These are phyloP conservation scores for Manacus vitellinus DNA, from an alignment of 2,113 vertebrate genomes.

Conservation along the genomic window DNA sequence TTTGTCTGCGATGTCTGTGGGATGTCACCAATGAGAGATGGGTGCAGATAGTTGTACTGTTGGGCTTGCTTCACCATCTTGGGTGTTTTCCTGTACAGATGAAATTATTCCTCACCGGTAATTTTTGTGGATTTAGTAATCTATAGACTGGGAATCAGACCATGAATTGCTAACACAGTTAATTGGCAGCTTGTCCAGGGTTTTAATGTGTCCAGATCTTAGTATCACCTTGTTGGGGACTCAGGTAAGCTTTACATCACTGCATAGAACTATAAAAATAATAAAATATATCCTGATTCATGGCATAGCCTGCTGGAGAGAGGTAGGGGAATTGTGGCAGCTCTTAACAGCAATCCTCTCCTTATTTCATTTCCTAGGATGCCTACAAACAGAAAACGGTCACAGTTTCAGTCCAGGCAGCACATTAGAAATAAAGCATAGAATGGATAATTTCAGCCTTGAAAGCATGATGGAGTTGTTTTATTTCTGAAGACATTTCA, in stretches of 20 bases:
- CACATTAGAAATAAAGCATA: neutral
- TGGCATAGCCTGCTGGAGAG: neutral
- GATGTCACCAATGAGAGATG: neutral
- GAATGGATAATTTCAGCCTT: conserved; percentile 16
- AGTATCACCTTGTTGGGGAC: neutral
- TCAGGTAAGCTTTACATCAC: neutral
- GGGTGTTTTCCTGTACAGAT: neutral
- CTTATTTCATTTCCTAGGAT: conserved; percentile 21
- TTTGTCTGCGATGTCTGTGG: neutral
- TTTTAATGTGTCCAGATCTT: neutral
- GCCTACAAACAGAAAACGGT: neutral
- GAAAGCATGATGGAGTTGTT: neutral
- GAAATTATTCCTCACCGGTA: neutral
- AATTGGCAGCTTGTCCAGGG: neutral
- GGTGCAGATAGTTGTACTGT: neutral
- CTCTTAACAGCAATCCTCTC: conserved; percentile 14
- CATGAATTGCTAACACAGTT: neutral
- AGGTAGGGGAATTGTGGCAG: conserved; percentile 28
- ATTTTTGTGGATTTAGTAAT: neutral
- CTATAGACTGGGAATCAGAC: neutral
- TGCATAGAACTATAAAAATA: conserved; percentile 22
- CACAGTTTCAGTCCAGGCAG: neutral
- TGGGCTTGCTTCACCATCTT: neutral
- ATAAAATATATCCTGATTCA: conserved; percentile 43
- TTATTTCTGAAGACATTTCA: neutral